Evolutionary conservation across 2,888 invertebrate genomes (phyloP), one percentile per base, ranked within the genome.

Genomic region (Cataglyphis rosenhaueri): DNA sequence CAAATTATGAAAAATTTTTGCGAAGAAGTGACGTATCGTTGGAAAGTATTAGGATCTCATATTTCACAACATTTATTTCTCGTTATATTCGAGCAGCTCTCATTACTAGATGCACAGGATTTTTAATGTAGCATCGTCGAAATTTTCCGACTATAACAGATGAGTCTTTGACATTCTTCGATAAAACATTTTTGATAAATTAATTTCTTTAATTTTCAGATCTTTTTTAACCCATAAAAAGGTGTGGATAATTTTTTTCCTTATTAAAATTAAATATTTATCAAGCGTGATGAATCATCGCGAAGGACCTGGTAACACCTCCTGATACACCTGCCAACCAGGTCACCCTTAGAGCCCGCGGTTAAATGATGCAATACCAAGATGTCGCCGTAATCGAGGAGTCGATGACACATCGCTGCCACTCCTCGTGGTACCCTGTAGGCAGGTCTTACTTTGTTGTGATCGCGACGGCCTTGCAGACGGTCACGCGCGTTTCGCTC

Each of bases 331-430:
- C 25, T 70, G 21, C 25, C 38, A 65, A 3, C 4, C 44, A 35
- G 18, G 5, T 52, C 59, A 59, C 18, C 57, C 32, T 57, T 66
- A 66, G 66, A 76, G 38, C 15, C 59, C 35, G 48, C 44, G 70
- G 65, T 79, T 78, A 35, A 55, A 79, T 44, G 59, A 21, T 10
- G 3, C 9, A 21, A 18, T 35, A 61, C 59, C 78, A 70, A 79
- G 78, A 79, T 79, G 78, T 79, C 78, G 78, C 70, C 44, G 8
- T 70, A 25, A 21, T 79, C 78, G 78, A 59, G 44, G 78, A 79
- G 78, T 79, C 78, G 78, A 79, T 79, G 78, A 79, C 78, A 79
- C 78, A 44, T 59, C 21, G 70, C 59, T 70, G 78, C 78, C 78
- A 78, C 70, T 78, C 78, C 78, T 78, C 78, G 78, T 78, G 70